Evolutionary conservation across 2,888 invertebrate genomes (phyloP).

Genomic region (Heteromyza rotundicornis): DNA sequence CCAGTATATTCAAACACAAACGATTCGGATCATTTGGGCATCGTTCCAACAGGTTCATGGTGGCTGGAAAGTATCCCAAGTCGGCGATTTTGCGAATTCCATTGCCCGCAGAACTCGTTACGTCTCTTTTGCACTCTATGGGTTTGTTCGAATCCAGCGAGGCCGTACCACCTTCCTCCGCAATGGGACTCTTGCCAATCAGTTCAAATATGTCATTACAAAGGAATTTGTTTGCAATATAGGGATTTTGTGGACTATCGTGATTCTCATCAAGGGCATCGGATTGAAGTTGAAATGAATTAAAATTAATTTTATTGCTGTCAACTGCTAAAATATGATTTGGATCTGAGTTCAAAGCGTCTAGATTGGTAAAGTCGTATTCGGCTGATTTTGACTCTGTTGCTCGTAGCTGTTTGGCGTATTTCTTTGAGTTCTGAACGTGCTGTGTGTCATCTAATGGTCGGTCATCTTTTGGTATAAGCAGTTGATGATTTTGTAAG

Average conservation of each 20-base stretch:
- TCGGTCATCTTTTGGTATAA: constrained; percentile 33
- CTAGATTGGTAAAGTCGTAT: constrained; percentile 6
- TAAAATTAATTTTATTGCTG: not conserved
- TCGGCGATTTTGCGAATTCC: constrained; percentile 34
- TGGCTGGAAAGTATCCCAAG: constrained; percentile 35
- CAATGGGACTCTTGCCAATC: too few species aligned
- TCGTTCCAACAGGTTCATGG: constrained; percentile 39
- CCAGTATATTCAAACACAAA: constrained; percentile 50
- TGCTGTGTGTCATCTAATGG: not conserved
- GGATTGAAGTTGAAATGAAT: too few species aligned
- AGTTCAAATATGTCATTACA: not conserved
- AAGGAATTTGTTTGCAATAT: too few species aligned
- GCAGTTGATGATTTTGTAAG: constrained; percentile 39
- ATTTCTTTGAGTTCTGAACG: not conserved
- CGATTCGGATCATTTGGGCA: constrained; percentile 40
- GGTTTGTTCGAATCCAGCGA: too few species aligned
- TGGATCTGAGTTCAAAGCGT: constrained; percentile 26
- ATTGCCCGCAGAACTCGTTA: constrained; percentile 8
- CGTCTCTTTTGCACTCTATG: constrained; percentile 10
- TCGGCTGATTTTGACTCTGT: constrained; percentile 2
- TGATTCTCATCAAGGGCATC: too few species aligned
- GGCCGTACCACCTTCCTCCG: too few species aligned
- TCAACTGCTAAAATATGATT: constrained; percentile 35
- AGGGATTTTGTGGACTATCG: too few species aligned
- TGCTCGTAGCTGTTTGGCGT: not conserved